Percentiles rank a stretch among this genome's conserved stretches.
phyloP scores from a whole-genome alignment of 2,113 vertebrate species.

The Xyliphius kryptos region DNA sequence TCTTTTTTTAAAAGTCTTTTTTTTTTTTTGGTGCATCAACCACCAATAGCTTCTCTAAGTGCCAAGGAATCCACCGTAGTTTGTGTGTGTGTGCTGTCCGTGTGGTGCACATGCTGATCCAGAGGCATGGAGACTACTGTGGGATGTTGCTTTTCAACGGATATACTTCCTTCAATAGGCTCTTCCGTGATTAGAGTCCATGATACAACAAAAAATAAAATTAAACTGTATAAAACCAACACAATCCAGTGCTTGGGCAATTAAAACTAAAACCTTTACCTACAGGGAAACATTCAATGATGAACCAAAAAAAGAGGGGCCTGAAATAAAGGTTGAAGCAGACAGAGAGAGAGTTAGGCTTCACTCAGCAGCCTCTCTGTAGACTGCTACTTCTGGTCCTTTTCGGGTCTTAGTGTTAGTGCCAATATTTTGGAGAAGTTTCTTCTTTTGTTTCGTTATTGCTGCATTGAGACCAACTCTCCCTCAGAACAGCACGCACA shows the following conservation, averaged over 20 bases:
- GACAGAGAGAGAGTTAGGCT: constrained; percentile 72
- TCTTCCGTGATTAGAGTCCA: constrained; percentile 89
- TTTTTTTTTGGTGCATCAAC: constrained; percentile 84
- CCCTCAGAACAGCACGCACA: constrained; percentile 98
- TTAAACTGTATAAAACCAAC: constrained; percentile 74
- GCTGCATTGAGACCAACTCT: constrained; percentile 92
- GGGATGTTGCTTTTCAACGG: constrained; percentile 80
- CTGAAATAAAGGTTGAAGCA: constrained; percentile 68
- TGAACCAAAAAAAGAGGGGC: constrained; percentile 74
- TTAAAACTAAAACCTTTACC: constrained; percentile 84
- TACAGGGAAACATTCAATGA: constrained; percentile 89
- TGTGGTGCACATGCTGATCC: constrained; percentile 64
- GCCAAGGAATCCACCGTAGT: constrained; percentile 63
- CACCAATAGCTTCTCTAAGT: constrained; percentile 72
- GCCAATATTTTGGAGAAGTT: constrained; percentile 64
- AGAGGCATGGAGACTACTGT: constrained; percentile 76
- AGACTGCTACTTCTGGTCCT: constrained; percentile 72
- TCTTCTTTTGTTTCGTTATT: constrained; percentile 53
- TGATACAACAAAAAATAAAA: constrained; percentile 70
- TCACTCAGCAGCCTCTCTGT: constrained; percentile 67
- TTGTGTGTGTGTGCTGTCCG: constrained; percentile 62
- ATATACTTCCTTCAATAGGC: constrained; percentile 83
- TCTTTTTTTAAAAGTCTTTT: constrained; percentile 43
- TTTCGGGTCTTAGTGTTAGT: constrained; percentile 74
- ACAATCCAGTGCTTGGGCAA: constrained; percentile 88